Evolutionary conservation across 1,140 invertebrate species (phyloP), one percentile per base, ranked within the genome.

Genomic region (Cydia splendana): DNA sequence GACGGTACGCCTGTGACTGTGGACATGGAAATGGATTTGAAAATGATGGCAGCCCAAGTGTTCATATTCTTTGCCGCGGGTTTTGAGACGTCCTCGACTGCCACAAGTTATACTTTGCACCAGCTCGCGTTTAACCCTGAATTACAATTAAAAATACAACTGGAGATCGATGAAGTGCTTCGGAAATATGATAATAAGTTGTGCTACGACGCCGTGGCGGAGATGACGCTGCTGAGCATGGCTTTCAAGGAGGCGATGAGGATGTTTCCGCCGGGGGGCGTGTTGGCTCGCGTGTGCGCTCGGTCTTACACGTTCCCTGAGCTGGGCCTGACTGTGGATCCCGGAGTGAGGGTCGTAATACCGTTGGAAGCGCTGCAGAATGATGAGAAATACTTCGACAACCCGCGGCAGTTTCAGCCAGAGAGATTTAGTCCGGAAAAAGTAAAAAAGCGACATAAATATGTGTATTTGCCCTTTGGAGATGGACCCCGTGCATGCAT

Each of bases 401-500:
- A 95, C 69, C 95, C 95, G 1, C 85, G 94, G 10, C 85, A 87
- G 67, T 95, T 95, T 67, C 90, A 93, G 75, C 95, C 95, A 0
- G 94, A 95, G 67, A 85, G 95, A 75, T 95, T 95, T 65, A 87
- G 79, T 15, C 81, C 90, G 0, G 93, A 94, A 74, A 85, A 88
- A 38, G 69, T 87, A 0, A 82, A 85, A 18, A 77, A 82, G 2
- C 87, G 95, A 28, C 94, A 93, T 79, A 91, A 83, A 0, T 95
- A 91, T 81, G 73, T 91, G 2, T 96, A 94, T 84, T 82, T 96
- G 45, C 95, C 96, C 0, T 97, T 96, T 82, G 96, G 96, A 1
- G 95, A 95, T 77, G 96, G 96, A 20, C 94, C 94, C 0, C 89
- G 96, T 18, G 95, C 94, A 80, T 96, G 96, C 83, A 95, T 96